Evolutionary conservation across 2,888 invertebrate species (phyloP), one percentile per base, ranked within the genome.

Genomic region (Ischnus inquisitorius): DNA sequence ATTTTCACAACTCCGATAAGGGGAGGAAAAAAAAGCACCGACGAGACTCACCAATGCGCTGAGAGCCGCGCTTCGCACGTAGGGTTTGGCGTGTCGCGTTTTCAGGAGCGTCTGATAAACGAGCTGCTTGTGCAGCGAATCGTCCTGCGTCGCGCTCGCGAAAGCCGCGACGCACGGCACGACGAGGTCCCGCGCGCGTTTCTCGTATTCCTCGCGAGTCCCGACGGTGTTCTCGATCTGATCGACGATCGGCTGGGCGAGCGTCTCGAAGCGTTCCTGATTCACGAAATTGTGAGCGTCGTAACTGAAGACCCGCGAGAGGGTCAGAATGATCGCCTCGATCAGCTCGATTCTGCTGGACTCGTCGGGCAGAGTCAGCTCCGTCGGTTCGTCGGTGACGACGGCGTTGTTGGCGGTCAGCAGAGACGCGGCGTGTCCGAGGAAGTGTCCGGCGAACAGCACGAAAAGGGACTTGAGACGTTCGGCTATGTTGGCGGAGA

Each of bases 31-130:
- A 72, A 14, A 79, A 51, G 74, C 34, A 69, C 64, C 48, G 28
- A 16, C 8, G 25, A 65, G 4, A 86, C 88, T 91, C 79, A 93
- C 93, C 83, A 93, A 46, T 16, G 92, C 88, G 46, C 88, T 89
- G 3, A 93, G 77, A 0, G 92, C 92, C 0, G 91, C 89, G 14
- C 88, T 90, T 72, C 95, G 94, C 85, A 98, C 97, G 91, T 96
- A 95, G 0, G 97, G 95, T 83, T 96, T 96, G 87, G 95, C 95
- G 89, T 97, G 96, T 83, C 98, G 95, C 0, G 98, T 97, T 94
- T 99, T 99, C 86, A 98, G 94, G 76, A 98, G 94, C 85, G 98
- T 96, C 92, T 98, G 97, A 93, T 98, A 98, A 92, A 98, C 98
- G 84, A 99, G 94, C 88, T 97, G 96, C 91, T 98, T 98, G 97